Base-by-base conservation (phyloP, 1,140 invertebrate species). In the Brachionus rubens region DNA sequence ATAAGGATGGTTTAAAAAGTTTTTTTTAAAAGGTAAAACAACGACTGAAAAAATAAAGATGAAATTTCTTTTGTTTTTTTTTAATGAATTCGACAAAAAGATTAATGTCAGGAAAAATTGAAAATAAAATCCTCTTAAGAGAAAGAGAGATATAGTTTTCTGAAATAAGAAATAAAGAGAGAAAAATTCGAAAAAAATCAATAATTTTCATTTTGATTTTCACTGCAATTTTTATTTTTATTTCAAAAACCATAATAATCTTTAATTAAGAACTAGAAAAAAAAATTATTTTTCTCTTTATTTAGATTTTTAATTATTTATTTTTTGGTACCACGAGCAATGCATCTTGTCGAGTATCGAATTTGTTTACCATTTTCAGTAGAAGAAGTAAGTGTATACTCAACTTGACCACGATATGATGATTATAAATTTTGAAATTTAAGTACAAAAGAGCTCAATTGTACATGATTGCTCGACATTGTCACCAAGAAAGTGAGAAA, bases 391-490 rank as follows among this genome's bases (percentile, higher is more conserved):
- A 33, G n/a, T 33, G 26, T 46, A 14, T 65, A 9, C n/a, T n/a
- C n/a, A 6, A 14, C 14, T 14, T 40, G n/a, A n/a, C n/a, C n/a
- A n/a, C n/a, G n/a, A n/a, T n/a, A n/a, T n/a, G n/a, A n/a, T n/a
- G n/a, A n/a, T n/a, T n/a, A n/a, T n/a, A n/a, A n/a, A n/a, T n/a
- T n/a, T n/a, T n/a, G n/a, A n/a, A n/a, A 36, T 59, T 6, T 82
- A 72, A 95, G 92, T 96, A 96, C 84, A 89, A 88, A 65, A 90
- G 94, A 81, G 93, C 92, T 0, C 93, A 96, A 80, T 86, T 96
- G 62, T 95, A 94, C 84, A 96, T 95, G 93, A 94, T 95, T 80
- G 92, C 92, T 4, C 89, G 92, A 76, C 93, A 96, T 80, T 94
- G 92, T 83, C 88, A 90, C 80, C 92, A 95, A 80, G 92, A 96